Conservation (phyloP, 2,888 invertebrate species). For the Neoascia interrupta region DNA sequence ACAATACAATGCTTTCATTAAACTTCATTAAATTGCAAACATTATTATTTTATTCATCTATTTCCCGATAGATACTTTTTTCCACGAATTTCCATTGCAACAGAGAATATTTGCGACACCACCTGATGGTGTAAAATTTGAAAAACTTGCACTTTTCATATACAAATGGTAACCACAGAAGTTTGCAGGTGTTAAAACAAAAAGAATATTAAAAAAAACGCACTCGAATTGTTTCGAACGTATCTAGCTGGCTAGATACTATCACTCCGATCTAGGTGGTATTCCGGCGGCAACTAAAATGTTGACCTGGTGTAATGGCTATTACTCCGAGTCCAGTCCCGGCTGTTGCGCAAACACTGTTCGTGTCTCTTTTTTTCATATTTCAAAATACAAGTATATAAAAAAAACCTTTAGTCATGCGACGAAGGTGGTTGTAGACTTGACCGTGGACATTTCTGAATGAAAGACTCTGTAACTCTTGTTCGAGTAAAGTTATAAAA, state of each 20-base stretch:
- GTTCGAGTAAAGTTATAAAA: constrained; percentile 33
- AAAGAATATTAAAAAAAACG: constrained; percentile 2
- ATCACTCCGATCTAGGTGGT: constrained; percentile 51
- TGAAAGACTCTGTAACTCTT: constrained; percentile 59
- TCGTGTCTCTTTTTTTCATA: constrained; percentile 37
- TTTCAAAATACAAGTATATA: neutral
- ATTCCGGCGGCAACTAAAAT: constrained; percentile 63
- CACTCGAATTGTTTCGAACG: constrained; percentile 10
- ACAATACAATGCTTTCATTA: constrained; percentile 28
- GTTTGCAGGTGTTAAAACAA: neutral
- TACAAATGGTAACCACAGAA: neutral
- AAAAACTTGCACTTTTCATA: constrained; percentile 1
- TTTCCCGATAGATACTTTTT: neutral
- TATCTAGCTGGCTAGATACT: constrained; percentile 4
- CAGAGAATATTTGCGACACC: neutral
- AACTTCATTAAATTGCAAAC: neutral
- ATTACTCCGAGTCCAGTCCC: constrained; percentile 56
- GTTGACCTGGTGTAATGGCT: constrained; percentile 65
- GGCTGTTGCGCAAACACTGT: constrained; percentile 61
- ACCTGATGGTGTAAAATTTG: neutral
- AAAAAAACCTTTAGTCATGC: constrained; percentile 46
- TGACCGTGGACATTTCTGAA: constrained; percentile 69
- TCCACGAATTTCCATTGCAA: constrained; percentile 4
- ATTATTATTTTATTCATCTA: neutral
- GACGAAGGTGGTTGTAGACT: constrained; percentile 60